These are phyloP conservation scores for Odontomachus brunneus DNA, from an alignment of 1,140 invertebrate genomes.

Conservation along the genomic window DNA sequence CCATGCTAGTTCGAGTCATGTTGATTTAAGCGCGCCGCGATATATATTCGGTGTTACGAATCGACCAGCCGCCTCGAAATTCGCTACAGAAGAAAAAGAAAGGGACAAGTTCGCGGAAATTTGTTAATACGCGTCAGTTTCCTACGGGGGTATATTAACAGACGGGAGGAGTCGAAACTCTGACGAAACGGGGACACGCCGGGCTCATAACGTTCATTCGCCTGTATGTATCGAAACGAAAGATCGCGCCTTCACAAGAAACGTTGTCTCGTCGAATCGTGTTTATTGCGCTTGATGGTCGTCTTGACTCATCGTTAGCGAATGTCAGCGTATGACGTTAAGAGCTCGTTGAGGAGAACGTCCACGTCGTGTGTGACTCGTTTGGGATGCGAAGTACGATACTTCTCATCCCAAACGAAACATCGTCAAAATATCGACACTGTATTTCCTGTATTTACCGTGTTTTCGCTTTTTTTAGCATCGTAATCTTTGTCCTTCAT, in stretches of 20 bases:
- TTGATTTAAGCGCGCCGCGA: too few species aligned
- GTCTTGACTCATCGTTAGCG: constrained; percentile 67
- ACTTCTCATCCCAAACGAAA: neutral
- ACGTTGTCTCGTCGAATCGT: constrained; percentile 33
- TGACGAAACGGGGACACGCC: neutral
- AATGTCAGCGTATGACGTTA: constrained; percentile 61
- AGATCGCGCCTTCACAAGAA: constrained; percentile 62
- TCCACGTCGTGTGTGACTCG: neutral
- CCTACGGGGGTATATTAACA: too few species aligned
- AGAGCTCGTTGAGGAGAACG: constrained; percentile 52
- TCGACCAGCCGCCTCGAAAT: too few species aligned
- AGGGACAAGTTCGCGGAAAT: too few species aligned
- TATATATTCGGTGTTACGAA: too few species aligned
- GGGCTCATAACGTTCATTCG: constrained; percentile 46
- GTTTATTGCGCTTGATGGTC: constrained; percentile 65
- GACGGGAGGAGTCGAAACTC: too few species aligned
- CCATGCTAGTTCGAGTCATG: too few species aligned
- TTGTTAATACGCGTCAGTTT: too few species aligned
- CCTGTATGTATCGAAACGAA: constrained; percentile 26
- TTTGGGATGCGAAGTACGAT: neutral
- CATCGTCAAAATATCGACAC: neutral
- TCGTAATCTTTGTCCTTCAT: too few species aligned
- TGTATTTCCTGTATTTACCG: neutral
- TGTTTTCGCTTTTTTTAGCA: neutral
- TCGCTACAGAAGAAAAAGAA: too few species aligned